Conservation (phyloP, 2,888 invertebrate genomes). For the Drosophila siamana region DNA sequence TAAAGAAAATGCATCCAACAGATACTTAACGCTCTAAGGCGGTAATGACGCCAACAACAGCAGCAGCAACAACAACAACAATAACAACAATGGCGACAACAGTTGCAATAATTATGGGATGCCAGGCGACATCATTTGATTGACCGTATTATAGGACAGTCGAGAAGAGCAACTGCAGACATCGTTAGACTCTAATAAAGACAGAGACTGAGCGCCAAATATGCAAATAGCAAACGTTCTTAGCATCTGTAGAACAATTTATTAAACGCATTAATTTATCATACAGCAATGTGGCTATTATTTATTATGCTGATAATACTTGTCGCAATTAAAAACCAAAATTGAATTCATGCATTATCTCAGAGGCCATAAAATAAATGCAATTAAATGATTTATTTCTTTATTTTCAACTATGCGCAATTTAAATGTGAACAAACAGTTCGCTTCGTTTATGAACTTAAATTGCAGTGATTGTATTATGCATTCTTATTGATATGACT, state of each 20-base stretch:
- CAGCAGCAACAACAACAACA: constrained; percentile 32
- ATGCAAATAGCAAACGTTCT: no score
- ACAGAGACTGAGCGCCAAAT: background rate
- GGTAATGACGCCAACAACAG: constrained; percentile 45
- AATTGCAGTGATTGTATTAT: no score
- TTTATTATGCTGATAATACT: no score
- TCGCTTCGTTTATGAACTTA: no score
- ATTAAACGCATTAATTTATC: background rate
- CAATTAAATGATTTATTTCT: background rate
- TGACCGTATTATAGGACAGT: constrained; percentile 68
- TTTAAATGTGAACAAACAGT: no score
- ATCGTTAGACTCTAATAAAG: constrained; percentile 19
- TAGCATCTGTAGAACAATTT: background rate
- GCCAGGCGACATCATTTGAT: constrained; percentile 69
- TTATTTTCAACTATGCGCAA: background rate
- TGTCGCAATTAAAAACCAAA: background rate
- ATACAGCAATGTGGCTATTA: background rate
- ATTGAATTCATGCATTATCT: background rate
- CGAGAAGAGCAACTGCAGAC: constrained; percentile 20
- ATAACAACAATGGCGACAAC: constrained; percentile 40
- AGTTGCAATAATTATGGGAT: constrained; percentile 59
- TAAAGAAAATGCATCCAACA: constrained; percentile 67
- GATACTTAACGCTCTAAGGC: constrained; percentile 63
- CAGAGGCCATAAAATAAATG: background rate
- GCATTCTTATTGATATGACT: background rate